Percentiles rank a stretch among this genome's conserved stretches.
These are phyloP conservation scores for Mormyrus hasselquistii DNA, from an alignment of 2,797 vertebrate species.

Conservation along the genomic window DNA sequence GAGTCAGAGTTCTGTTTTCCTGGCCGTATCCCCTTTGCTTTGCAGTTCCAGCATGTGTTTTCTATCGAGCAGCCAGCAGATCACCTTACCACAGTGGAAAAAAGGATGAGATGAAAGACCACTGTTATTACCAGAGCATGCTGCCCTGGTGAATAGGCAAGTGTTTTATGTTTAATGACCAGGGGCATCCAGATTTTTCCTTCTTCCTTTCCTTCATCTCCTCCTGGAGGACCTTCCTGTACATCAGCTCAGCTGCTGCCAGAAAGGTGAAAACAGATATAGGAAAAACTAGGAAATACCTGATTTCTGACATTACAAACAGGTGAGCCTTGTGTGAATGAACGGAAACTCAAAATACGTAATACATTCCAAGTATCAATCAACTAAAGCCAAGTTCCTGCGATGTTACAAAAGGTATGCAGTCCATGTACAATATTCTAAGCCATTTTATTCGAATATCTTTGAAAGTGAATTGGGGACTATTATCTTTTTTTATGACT, in stretches of 20 bases:
- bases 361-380: neutral
- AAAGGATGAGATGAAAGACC: conserved; percentile 5
- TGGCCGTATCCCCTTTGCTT: conserved; percentile 11
- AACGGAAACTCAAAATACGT: neutral
- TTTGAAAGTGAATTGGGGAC: neutral
- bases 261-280: neutral
- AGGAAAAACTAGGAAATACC: neutral
- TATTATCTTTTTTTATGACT: neutral
- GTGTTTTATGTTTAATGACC: conserved; percentile 8
- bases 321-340: neutral
- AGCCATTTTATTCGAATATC: neutral
- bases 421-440: neutral
- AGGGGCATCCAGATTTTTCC: neutral
- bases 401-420: neutral
- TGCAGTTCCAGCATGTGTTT: neutral
- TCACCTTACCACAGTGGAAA: conserved; percentile 5
- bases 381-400: neutral
- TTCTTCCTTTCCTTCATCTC: neutral
- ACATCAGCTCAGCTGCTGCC: neutral
- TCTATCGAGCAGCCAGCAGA: neutral
- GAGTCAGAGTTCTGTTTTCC: conserved; percentile 13
- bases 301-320: neutral
- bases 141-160: conserved; percentile 1
- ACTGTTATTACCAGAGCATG: neutral
- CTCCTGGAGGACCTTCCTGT: neutral